phyloP scores from a whole-genome alignment of 2,113 vertebrate genomes.

The Eubucco bourcierii region DNA sequence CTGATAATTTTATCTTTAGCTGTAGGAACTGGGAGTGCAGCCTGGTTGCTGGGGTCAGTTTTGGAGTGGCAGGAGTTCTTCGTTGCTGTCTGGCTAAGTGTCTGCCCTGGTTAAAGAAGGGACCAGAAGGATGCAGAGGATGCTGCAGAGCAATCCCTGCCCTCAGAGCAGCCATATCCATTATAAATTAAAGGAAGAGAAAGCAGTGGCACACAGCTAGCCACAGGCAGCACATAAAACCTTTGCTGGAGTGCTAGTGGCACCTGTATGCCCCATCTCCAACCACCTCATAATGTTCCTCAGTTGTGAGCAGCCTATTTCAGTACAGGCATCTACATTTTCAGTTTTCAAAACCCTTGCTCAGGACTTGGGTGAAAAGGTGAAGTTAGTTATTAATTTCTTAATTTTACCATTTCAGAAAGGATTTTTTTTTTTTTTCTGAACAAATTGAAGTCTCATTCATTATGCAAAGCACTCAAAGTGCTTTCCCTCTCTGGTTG shows the following conservation, averaged over 20 bases:
- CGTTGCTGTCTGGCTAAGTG: background rate
- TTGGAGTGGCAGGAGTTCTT: background rate
- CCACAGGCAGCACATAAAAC: background rate
- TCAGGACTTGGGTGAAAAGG: background rate
- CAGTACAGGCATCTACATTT: background rate
- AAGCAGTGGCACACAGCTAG: background rate
- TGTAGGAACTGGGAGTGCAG: background rate
- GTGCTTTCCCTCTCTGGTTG: background rate
- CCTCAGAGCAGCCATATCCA: background rate
- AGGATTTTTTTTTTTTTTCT: background rate
- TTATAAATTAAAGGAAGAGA: background rate
- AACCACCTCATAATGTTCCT: no score
- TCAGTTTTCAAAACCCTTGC: background rate
- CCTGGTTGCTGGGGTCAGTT: background rate
- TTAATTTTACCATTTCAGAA: background rate
- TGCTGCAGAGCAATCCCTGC: background rate
- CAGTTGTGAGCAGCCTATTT: background rate
- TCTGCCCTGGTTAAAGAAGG: background rate
- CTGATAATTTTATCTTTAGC: background rate
- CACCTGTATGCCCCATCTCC: background rate
- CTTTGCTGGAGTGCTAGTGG: background rate
- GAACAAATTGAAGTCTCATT: background rate
- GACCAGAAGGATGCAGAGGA: background rate
- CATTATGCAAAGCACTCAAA: background rate
- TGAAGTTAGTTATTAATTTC: background rate